These are phyloP conservation scores for Paedocypris sp. DNA, from an alignment of 2,113 vertebrate species.

Conservation along the genomic window DNA sequence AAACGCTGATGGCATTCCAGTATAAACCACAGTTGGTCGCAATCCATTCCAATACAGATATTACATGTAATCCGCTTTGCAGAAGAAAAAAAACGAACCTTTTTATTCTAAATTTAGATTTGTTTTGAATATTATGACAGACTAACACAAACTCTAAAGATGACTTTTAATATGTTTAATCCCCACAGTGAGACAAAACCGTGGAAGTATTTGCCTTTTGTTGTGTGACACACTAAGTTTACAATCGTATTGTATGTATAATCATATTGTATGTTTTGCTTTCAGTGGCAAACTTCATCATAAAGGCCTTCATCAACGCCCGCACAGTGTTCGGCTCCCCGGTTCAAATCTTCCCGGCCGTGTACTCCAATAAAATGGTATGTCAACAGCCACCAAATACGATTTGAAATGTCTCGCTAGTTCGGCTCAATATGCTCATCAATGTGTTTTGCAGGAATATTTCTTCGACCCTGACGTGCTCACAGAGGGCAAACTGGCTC, in stretches of 20 bases:
- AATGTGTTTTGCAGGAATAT: conserved; percentile 69
- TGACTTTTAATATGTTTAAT: too few species aligned
- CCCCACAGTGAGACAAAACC: too few species aligned
- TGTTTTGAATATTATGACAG: too few species aligned
- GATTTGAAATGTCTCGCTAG: neutral
- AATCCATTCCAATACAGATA: too few species aligned
- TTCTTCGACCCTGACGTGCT: conserved; percentile 95
- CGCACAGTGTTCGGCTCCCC: conserved; percentile 91
- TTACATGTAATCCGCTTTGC: too few species aligned
- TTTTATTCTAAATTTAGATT: too few species aligned
- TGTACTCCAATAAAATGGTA: conserved; percentile 6
- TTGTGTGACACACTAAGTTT: too few species aligned
- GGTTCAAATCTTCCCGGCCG: neutral
- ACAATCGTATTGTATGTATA: neutral
- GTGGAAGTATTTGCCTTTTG: too few species aligned
- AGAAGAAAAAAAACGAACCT: too few species aligned
- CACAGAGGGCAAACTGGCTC: conserved; percentile 90
- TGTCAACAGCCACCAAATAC: neutral
- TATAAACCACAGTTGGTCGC: too few species aligned
- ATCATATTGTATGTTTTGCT: conserved; percentile 35
- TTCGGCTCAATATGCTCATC: neutral
- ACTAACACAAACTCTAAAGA: too few species aligned
- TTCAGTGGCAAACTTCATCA: conserved; percentile 98
- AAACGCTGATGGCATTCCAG: too few species aligned
- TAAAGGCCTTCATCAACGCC: conserved; percentile 98